Evolutionary conservation across 2,113 vertebrate genomes (phyloP), one percentile per base, ranked within the genome.

Genomic region (Hyperoodon ampullatus): DNA sequence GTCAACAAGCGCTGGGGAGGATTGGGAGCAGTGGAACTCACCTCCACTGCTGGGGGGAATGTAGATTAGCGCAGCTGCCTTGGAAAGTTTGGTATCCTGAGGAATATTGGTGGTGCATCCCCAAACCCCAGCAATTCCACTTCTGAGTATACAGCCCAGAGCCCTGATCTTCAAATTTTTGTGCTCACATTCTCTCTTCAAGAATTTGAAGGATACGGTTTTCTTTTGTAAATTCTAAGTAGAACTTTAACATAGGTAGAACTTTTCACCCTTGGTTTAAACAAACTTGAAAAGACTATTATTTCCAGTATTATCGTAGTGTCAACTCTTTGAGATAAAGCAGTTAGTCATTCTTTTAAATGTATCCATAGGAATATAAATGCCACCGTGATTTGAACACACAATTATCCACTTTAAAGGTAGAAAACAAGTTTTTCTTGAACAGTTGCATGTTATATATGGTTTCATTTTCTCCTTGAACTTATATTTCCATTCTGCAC

Each of bases 271-370:
- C 12, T 53, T 84, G 63, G 35, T 90, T 92, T 78, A 94, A 92
- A 83, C 86, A 88, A 86, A 88, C 42, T 92, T 83, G 23, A 50
- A 83, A 83, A 93, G 80, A 53, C 39, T 68, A 8, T 90, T 19
- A 93, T 96, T 96, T 74, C 30, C 55, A 94, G 26, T 15, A 63
- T 61, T 42, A 86, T 66, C 91, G 6, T 77, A 83, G 55, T 71
- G 53, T 92, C 81, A 88, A 88, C 70, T 90, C 47, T 83, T 88
- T 70, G 78, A 88, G 89, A 72, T 55, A 92, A 55, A 88, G 42
- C 63, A 63, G 18, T 83, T 85, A 85, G 74, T 90, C 75, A 88
- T 28, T 89, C 26, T 70, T 91, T 63, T 19, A 88, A 93, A 86
- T 71, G 21, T 47, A 89, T 53, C 23, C 65, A 44, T 21, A 65